A percentile compares a stretch with the other conserved stretches of the same genome.
phyloP scores from a whole-genome alignment of 1,140 invertebrate species.

The Rhyzopertha dominica region DNA sequence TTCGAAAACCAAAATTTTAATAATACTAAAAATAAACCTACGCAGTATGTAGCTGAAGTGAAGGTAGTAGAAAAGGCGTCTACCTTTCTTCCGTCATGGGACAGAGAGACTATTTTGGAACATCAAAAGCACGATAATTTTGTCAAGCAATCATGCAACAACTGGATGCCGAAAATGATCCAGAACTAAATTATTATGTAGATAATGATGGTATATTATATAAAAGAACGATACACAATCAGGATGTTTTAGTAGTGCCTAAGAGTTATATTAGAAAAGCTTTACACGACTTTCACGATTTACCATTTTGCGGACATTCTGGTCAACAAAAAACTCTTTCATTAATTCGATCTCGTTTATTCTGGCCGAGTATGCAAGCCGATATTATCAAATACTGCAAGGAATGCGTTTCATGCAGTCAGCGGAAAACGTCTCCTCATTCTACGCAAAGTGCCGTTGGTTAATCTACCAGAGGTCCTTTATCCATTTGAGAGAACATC shows the following conservation, averaged over 20 bases:
- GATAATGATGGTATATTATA: slow-evolving; percentile 1
- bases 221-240: background rate
- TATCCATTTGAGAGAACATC: slow-evolving; percentile 3
- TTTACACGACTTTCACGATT: slow-evolving; percentile 4
- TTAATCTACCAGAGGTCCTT: background rate
- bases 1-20: too few species aligned
- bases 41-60: too few species aligned
- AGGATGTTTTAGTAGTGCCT: slow-evolving; percentile 1
- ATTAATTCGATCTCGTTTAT: too few species aligned
- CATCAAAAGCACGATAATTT: too few species aligned
- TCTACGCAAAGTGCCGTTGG: background rate
- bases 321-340: slow-evolving; percentile 13
- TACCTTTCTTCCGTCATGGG: too few species aligned
- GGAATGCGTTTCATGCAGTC: slow-evolving; percentile 5
- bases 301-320: slow-evolving; percentile 5
- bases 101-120: too few species aligned
- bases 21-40: too few species aligned
- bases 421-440: slow-evolving; percentile 1
- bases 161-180: too few species aligned
- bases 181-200: too few species aligned
- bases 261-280: slow-evolving; percentile 1
- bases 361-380: background rate
- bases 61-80: too few species aligned
- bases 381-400: slow-evolving; percentile 13
- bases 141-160: too few species aligned